phyloP scores from a whole-genome alignment of 2,113 vertebrate genomes.

The Narcine bancroftii region DNA sequence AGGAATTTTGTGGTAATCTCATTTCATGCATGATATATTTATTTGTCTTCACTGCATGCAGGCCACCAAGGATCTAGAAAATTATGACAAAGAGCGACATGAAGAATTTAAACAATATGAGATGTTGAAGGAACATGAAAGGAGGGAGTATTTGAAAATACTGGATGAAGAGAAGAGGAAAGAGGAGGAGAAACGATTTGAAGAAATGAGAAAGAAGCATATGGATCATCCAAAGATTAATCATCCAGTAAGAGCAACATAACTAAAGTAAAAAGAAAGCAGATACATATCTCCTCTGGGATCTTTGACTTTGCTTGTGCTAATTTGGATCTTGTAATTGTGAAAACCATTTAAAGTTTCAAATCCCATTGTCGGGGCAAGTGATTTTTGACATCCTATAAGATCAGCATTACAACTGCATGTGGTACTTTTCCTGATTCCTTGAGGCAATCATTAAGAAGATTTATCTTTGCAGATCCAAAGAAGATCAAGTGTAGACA shows the following conservation, averaged over 20 bases:
- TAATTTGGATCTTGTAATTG: not conserved
- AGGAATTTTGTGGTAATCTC: not conserved
- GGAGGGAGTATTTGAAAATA: constrained; percentile 81
- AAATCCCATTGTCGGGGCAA: not conserved
- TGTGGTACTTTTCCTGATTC: not conserved
- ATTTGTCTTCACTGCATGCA: constrained; percentile 45
- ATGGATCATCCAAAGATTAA: constrained; percentile 92
- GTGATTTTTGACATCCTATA: not conserved
- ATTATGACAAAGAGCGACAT: constrained; percentile 86
- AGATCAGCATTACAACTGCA: not conserved
- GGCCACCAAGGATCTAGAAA: constrained; percentile 88
- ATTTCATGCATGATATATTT: constrained; percentile 36
- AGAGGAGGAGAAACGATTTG: constrained; percentile 80
- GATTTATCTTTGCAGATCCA: no score
- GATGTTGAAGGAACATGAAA: constrained; percentile 95
- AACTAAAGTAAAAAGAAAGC: not conserved
- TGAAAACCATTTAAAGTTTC: not conserved
- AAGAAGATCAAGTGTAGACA: no score
- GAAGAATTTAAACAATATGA: constrained; percentile 94
- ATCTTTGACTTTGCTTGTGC: not conserved
- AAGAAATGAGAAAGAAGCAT: constrained; percentile 92
- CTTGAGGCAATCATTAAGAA: not conserved
- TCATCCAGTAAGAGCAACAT: constrained; percentile 71
- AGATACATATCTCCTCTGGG: not conserved
- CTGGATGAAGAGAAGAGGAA: constrained; percentile 76